These are phyloP conservation scores for Nesogale talazaci DNA, from an alignment of 2,113 vertebrate species.

Conservation along the genomic window DNA sequence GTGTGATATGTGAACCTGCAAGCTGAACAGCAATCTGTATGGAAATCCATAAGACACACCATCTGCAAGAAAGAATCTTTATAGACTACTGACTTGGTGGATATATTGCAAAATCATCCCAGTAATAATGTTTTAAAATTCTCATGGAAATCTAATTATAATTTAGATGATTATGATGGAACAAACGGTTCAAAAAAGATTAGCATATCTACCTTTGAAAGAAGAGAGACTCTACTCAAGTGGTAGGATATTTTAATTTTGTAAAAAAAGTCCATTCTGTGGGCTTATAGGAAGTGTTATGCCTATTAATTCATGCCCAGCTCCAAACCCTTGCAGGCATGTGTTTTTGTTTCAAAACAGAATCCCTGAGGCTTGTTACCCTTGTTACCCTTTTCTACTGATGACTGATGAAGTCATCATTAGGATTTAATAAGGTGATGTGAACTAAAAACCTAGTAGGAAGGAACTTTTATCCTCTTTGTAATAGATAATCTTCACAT, in stretches of 20 bases:
- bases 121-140: neutral
- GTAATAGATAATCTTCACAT: neutral
- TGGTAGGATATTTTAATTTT: constrained; percentile 2
- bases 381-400: neutral
- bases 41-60: no score
- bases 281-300: neutral
- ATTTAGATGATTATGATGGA: neutral
- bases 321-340: neutral
- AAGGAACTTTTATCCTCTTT: neutral
- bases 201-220: neutral
- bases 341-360: constrained; percentile 20
- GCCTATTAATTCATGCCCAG: neutral
- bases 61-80: neutral
- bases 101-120: neutral
- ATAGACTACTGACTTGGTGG: neutral
- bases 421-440: neutral
- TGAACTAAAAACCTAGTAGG: neutral
- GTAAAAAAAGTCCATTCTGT: neutral
- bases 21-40: no score
- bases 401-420: neutral
- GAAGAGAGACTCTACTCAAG: neutral
- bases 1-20: neutral
- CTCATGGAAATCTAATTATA: neutral
- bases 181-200: neutral
- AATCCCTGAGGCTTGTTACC: neutral